Percentiles rank a stretch among this genome's conserved stretches.
These are phyloP conservation scores for Liparis tanakae DNA, from an alignment of 2,797 vertebrate genomes.

Conservation along the genomic window DNA sequence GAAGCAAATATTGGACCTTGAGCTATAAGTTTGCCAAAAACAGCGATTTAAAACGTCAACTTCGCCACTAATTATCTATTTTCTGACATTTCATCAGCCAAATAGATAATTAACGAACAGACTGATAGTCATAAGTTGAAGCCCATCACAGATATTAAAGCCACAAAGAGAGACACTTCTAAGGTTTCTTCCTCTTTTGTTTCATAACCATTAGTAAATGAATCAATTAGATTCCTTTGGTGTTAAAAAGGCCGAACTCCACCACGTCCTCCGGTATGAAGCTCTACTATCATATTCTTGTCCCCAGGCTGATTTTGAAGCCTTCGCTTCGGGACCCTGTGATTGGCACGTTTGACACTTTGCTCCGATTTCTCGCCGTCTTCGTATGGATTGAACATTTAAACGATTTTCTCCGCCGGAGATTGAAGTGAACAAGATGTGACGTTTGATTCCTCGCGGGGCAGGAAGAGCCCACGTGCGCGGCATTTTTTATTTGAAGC, in stretches of 20 bases:
- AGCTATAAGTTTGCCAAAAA: not conserved
- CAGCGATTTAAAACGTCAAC: not conserved
- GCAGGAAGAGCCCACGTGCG: conserved; percentile 6
- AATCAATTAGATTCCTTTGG: not conserved
- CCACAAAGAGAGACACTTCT: not conserved
- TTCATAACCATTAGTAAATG: not conserved
- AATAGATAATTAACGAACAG: not conserved
- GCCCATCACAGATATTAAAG: not conserved
- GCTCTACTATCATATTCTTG: not conserved
- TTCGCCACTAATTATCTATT: not conserved
- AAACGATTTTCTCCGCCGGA: not conserved
- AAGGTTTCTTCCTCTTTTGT: not conserved
- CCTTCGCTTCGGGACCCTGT: not conserved
- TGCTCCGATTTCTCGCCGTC: not conserved
- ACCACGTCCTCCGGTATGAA: not conserved
- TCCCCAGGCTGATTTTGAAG: not conserved
- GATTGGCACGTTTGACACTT: not conserved
- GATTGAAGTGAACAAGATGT: conserved; percentile 25
- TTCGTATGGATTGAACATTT: not conserved
- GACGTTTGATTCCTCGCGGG: conserved; percentile 16
- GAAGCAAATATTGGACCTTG: not conserved
- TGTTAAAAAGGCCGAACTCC: not conserved
- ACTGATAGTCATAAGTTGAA: not conserved
- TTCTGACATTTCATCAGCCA: not conserved
- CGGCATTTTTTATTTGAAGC: conserved; percentile 33